These are phyloP conservation scores for Tanytarsus gracilentus DNA, from an alignment of 2,888 invertebrate genomes.

Conservation along the genomic window DNA sequence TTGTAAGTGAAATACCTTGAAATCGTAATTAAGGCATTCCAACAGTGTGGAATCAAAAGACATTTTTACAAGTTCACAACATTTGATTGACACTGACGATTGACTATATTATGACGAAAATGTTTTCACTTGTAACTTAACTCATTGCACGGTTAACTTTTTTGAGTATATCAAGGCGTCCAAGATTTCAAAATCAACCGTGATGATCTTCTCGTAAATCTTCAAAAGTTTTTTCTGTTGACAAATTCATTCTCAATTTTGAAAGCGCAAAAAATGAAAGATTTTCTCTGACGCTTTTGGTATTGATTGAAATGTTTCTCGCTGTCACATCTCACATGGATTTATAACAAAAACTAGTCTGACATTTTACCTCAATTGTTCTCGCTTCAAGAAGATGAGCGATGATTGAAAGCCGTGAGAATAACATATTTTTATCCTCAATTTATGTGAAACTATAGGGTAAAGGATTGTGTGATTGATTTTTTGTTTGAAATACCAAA, in stretches of 20 bases:
- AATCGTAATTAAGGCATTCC: conserved; percentile 4
- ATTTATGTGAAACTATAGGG: background rate
- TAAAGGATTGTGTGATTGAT: no score
- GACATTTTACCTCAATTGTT: background rate
- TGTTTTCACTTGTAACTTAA: background rate
- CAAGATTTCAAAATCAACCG: background rate
- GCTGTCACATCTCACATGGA: conserved; percentile 17
- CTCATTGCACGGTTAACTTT: background rate
- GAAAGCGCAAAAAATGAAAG: background rate
- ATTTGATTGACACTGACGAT: conserved; percentile 27
- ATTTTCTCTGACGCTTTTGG: background rate
- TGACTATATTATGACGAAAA: conserved; percentile 5
- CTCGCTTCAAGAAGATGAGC: background rate
- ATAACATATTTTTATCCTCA: conserved; percentile 19
- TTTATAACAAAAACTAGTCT: conserved; percentile 23
- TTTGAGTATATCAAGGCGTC: background rate
- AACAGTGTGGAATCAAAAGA: no score
- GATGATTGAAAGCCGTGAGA: conserved; percentile 17
- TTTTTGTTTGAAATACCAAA: no score
- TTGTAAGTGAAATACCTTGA: background rate
- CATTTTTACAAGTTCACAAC: no score
- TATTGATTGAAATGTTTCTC: conserved; percentile 17
- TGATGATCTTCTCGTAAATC: conserved; percentile 26
- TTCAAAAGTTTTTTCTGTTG: background rate
- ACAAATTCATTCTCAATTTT: conserved; percentile 19